Evolutionary conservation across 2,113 vertebrate genomes (phyloP), one percentile per base, ranked within the genome.

Genomic region (Pao palembangensis): DNA sequence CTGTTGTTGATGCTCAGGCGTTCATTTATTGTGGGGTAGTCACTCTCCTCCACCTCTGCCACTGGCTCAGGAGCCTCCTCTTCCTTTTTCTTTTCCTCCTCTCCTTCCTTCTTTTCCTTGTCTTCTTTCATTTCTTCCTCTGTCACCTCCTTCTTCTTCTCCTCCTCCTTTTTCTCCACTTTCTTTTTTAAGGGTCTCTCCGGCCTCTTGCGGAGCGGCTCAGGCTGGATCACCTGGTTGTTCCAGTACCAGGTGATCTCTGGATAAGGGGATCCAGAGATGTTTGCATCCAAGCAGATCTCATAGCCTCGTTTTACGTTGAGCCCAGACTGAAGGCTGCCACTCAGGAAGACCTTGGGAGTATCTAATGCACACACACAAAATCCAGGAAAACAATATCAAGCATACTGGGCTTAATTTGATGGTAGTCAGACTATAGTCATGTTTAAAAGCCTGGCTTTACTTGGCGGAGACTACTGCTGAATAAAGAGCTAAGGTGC

Each of bases 261-360:
- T 44, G 97, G 97, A 69, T 98, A 98, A 10, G 97, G 97, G 10
- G 94, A 93, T 6, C 97, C 97, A 55, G 95, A 94, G 78, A 99
- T 91, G 81, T 91, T 92, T 73, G 97, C 96, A 19, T 95, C 90
- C 55, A 99, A 84, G 59, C 73, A 78, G 79, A 99, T 96, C 83
- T 96, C 94, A 17, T 85, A 88, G 76, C 96, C 96, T 75, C 90
- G 91, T 73, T 86, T 98, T 58, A 98, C 93, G 34, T 82, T 89
- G 74, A 95, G 92, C 42, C 95, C 93, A 42, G 92, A 93, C 69
- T 94, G 93, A 12, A 98, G 78, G 73, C 85, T 96, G 79, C 95
- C 93, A 50, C 85, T 92, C 59, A 99, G 88, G 88, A 94, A 94
- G 15, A 99, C 92, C 85, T 98, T 99, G 0, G 96, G 96, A 80